Base-by-base conservation (phyloP, 1,140 invertebrate genomes). In the Platyscapa corneri region DNA sequence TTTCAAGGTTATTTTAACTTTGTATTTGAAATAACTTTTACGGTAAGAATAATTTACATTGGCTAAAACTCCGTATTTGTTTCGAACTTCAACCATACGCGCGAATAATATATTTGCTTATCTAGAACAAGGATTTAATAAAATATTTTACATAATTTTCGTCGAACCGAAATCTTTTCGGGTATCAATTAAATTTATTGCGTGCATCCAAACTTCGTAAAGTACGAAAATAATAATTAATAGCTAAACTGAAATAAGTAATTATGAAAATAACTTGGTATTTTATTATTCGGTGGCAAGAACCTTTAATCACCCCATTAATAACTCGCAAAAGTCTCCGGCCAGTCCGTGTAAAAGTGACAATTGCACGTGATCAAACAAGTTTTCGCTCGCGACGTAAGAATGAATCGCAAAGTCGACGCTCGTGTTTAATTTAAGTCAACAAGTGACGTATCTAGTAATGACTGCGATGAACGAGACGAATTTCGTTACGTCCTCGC, bases 391-490 rank as follows among this genome's bases (percentile, higher is more conserved):
- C 46, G 60, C 27, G 65, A 75, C 76, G 56, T 23, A 56, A 39
- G 83, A 42, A 85, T 79, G 80, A 85, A 85, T 85, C 83, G 77
- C 49, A 27, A 10, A 78, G 23, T 16, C 53, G 53, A 27, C 32
- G 65, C 70, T 76, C 16, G 70, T 67, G 65, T 77, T 80, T 85
- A 85, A 85, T 85, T 85, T 76, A 60, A n/a, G n/a, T n/a, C 77
- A 85, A 78, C 82, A 81, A 77, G 85, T 89, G 89, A 91, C 90
- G 86, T 88, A 85, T 90, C 90, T 90, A 90, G 91, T 91, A 90
- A 90, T 89, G 90, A 86, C 86, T 84, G 77, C 39, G 60, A n/a
- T 32, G 64, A 42, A 74, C 86, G 67, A 64, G 27, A 34, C 75
- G 27, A 30, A 56, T 46, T 64, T 42, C 6, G 8, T 80, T 60